Percentiles rank a stretch among this genome's conserved stretches.
Conservation (phyloP, 1,140 invertebrate genomes). For the Phthorimaea operculella region DNA sequence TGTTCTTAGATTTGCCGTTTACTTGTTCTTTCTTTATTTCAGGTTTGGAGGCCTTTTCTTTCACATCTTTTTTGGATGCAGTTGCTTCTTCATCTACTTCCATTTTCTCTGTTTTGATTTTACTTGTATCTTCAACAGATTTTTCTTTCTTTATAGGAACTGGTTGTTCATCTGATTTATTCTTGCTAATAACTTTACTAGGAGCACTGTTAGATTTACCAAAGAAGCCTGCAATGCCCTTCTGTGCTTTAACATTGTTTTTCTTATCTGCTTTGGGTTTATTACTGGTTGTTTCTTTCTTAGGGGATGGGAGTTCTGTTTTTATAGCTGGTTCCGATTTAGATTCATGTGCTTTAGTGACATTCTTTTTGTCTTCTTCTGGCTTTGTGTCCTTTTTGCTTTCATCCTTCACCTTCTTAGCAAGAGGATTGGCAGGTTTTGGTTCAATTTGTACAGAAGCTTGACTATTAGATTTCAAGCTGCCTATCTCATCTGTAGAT, state of each 20-base stretch:
- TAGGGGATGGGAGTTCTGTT: slow-evolving; percentile 20
- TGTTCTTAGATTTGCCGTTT: slow-evolving; percentile 17
- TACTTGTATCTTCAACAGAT: slow-evolving; percentile 2
- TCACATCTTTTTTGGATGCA: slow-evolving; percentile 1
- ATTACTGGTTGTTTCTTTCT: slow-evolving; percentile 22
- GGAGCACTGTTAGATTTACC: slow-evolving; percentile 25
- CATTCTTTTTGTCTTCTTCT: not conserved
- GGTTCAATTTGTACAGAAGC: slow-evolving; percentile 14
- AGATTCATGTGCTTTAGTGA: not conserved
- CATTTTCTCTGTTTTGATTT: slow-evolving; percentile 17
- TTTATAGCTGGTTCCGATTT: slow-evolving; percentile 12
- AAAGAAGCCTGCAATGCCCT: slow-evolving; percentile 51
- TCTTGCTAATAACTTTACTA: slow-evolving; percentile 5
- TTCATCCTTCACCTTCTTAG: slow-evolving; percentile 28
- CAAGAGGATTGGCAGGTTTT: slow-evolving; percentile 14
- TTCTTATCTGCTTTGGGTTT: slow-evolving; percentile 19
- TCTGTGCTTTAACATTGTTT: slow-evolving; percentile 31
- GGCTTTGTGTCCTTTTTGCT: not conserved
- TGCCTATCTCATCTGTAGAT: slow-evolving; percentile 35
- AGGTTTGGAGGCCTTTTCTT: slow-evolving; percentile 4
- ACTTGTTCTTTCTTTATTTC: slow-evolving; percentile 12
- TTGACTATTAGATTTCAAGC: slow-evolving; percentile 38
- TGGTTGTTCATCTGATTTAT: slow-evolving; percentile 14
- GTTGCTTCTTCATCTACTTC: slow-evolving; percentile 11
- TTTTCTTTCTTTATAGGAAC: slow-evolving; percentile 12